These are phyloP conservation scores for Anthoscopus minutus DNA, from an alignment of 2,113 vertebrate species.

Conservation along the genomic window DNA sequence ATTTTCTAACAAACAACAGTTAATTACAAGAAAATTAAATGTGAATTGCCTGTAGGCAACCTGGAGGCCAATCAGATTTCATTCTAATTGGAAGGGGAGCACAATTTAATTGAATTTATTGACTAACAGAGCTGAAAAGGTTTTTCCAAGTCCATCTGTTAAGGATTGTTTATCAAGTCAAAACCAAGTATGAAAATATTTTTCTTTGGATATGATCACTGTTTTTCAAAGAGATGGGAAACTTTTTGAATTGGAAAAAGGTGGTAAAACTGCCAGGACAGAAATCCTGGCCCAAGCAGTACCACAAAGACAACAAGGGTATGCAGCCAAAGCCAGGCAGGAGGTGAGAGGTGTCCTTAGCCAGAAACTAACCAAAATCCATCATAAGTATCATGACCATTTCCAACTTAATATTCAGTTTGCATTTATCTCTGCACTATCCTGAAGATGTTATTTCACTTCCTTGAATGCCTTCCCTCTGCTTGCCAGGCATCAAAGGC, in stretches of 20 bases:
- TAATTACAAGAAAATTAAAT: background rate
- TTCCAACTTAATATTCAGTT: background rate
- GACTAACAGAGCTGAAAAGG: background rate
- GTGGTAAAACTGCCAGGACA: background rate
- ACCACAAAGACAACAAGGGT: fast-evolving
- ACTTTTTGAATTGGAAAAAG: background rate
- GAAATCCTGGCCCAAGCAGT: background rate
- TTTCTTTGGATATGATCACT: background rate
- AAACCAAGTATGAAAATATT: background rate
- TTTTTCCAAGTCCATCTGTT: background rate
- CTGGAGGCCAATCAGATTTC: background rate
- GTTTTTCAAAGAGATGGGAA: background rate
- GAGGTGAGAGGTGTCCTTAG: background rate
- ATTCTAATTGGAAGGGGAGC: background rate
- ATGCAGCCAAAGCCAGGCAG: background rate
- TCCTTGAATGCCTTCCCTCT: background rate
- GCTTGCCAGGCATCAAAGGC: background rate
- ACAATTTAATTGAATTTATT: background rate
- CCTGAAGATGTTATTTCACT: background rate
- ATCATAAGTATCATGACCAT: background rate
- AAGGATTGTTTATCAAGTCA: background rate
- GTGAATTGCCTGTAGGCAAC: background rate
- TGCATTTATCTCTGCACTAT: background rate
- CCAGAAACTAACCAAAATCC: background rate
- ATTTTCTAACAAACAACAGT: background rate